Base-by-base conservation (phyloP, 1,140 invertebrate genomes). In the Zaprionus kolodkinae region DNA sequence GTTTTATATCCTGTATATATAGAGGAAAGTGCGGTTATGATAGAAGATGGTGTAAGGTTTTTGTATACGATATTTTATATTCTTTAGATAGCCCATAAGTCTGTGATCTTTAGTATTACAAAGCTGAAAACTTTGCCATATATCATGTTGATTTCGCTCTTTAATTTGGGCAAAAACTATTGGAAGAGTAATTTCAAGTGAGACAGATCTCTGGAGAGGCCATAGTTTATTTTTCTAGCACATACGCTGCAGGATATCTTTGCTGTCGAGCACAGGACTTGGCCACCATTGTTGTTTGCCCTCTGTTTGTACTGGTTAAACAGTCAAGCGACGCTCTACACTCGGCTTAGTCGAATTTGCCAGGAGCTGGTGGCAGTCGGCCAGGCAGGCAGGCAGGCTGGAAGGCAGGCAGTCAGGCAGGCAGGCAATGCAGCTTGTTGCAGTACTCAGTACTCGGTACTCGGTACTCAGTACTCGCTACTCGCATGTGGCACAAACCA, bases 401-500 rank as follows among this genome's bases (percentile, higher is more conserved):
- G 6, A n/a, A 45, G 40, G 40, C 40, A n/a, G 36, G 2, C 10
- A 36, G 36, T 11, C 27, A 6, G 27, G 13, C 38, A n/a, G 38
- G 13, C 38, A 17, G 40, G 62, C 36, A 66, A 21, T 50, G 45
- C 9, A 68, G 56, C 38, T 56, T 59, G 63, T 63, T 76, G 61
- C 55, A 61, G 40, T 62, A 72, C 40, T 73, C 52, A 54, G 56
- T 30, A 30, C 27, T 30, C 6, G 27, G 27, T 30, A 30, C 27
- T 30, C 1, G 27, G 27, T 30, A 21, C n/a, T n/a, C n/a, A n/a
- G n/a, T n/a, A 27, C 81, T 88, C 60, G 54, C 35, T 48, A 66
- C 40, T 73, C 52, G 56, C 61, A 85, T 89, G 81, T 74, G 85
- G 75, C 78, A 72, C 78, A 75, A 85, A 80, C 85, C 85, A 85